Evolutionary conservation across 2,113 vertebrate genomes (phyloP).

Genomic region (Mus musculus): GRCm39 chrX:41560501-41561000

Average conservation of each 20-base stretch:
- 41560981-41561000: constrained; percentile 12
- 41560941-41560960: constrained; percentile 8
- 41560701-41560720: constrained; percentile 18
- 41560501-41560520: constrained; percentile 14
- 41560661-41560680: background rate
- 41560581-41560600: constrained; percentile 14
- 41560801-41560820: background rate
- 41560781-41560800: constrained; percentile 51
- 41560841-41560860: constrained; percentile 1
- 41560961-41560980: constrained; percentile 45
- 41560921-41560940: constrained; percentile 13
- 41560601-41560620: constrained; percentile 2
- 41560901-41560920: constrained; percentile 46
- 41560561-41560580: constrained; percentile 10
- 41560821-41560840: background rate
- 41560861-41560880: constrained; percentile 6
- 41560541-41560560: constrained; percentile 24
- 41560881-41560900: constrained; percentile 38
- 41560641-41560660: background rate
- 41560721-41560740: constrained; percentile 24
- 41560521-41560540: constrained; percentile 52
- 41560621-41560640: constrained; percentile 23
- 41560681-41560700: background rate
- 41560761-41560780: constrained; percentile 33
- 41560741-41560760: constrained; percentile 8